These are phyloP conservation scores for Strigamia crassipes DNA, from an alignment of 2,888 invertebrate species.

Conservation along the genomic window DNA sequence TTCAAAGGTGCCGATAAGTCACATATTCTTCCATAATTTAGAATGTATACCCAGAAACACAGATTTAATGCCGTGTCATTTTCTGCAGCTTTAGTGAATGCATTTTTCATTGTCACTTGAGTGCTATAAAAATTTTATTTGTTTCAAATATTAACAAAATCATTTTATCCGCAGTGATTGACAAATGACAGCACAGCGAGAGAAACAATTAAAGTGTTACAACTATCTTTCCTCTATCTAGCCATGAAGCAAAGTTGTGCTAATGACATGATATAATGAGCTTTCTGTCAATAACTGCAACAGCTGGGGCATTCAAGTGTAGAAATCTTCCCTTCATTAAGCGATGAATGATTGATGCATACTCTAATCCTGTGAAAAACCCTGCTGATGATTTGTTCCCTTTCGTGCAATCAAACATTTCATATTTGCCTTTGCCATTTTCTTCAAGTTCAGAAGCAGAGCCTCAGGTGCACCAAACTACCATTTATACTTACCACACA, in stretches of 20 bases:
- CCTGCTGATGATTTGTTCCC: background rate
- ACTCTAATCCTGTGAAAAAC: background rate
- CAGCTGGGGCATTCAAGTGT: background rate
- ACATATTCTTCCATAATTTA: too few relatives aligned
- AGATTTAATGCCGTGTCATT: too few relatives aligned
- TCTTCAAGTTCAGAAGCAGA: background rate
- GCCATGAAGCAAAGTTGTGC: background rate
- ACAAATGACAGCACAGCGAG: background rate
- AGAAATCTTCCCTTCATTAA: constrained; percentile 6
- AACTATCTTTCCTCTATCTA: background rate
- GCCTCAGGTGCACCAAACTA: background rate
- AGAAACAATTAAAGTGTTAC: constrained; percentile 1
- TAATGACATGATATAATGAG: background rate
- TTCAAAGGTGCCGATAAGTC: too few relatives aligned
- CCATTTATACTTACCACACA: constrained; percentile 3
- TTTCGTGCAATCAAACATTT: background rate
- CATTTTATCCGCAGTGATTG: background rate
- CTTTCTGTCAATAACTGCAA: constrained; percentile 19
- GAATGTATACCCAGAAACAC: too few relatives aligned
- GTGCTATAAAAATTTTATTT: too few relatives aligned
- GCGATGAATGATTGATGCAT: constrained; percentile 19
- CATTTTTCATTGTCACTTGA: too few relatives aligned
- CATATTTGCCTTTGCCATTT: background rate
- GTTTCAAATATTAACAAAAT: background rate
- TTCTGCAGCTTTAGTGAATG: too few relatives aligned